Evolutionary conservation across 2,797 vertebrate species (phyloP).

Genomic region (Catostomus latipinnis): DNA sequence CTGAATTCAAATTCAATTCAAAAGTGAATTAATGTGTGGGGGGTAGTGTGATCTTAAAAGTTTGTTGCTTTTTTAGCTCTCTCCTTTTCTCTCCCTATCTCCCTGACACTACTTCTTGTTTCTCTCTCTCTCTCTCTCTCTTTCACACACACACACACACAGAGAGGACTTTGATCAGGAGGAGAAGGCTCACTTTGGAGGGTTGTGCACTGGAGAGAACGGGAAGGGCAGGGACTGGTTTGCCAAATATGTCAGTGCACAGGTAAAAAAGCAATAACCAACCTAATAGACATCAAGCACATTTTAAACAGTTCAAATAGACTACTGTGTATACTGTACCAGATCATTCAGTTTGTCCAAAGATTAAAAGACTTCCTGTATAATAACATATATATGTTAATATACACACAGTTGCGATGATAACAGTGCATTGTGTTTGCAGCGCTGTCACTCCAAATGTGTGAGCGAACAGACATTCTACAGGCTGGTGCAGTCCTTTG

Average conservation of each 20-base stretch:
- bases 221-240: constrained; percentile 96
- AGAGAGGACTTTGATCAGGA: constrained; percentile 95
- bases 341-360: too few species aligned
- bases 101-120: background rate
- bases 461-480: constrained; percentile 96
- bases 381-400: background rate
- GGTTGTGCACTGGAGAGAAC: constrained; percentile 88
- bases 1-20: background rate
- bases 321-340: too few species aligned
- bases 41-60: background rate
- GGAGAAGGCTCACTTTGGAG: constrained; percentile 93
- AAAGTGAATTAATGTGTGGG: background rate
- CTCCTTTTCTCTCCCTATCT: constrained; percentile 2
- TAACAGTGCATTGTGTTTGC: constrained; percentile 50
- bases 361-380: too few species aligned
- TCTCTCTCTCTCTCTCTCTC: constrained; percentile 10
- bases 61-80: background rate
- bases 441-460: constrained; percentile 98
- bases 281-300: background rate
- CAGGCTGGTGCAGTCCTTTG: constrained; percentile 97
- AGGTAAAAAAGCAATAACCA: constrained; percentile 76
- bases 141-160: constrained; percentile 6
- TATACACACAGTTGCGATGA: constrained; percentile 13
- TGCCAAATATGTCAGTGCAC: constrained; percentile 91
- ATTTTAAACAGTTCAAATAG: too few species aligned